Evolutionary conservation across 2,797 vertebrate species (phyloP), one percentile per base, ranked within the genome.

Genomic region (Urocyon cinereoargenteus): DNA sequence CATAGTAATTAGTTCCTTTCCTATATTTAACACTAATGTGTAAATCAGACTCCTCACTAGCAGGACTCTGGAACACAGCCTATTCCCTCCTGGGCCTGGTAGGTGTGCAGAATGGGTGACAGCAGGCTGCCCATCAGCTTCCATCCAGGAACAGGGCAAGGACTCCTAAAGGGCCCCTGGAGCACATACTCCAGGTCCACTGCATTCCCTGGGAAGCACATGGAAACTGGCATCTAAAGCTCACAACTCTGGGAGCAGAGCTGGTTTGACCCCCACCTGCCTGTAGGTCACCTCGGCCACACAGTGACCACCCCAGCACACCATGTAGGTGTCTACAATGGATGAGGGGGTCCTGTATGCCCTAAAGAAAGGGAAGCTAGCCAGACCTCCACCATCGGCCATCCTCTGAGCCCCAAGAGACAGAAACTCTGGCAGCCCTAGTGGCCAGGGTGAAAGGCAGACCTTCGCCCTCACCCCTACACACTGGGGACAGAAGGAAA

Each of bases 171-270:
- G 45, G 16, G 4, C 12, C 28, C 31, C 45, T 49, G 18, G 12
- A 21, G 77, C 34, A 24, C 82, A n/a, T 11, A 13, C n/a, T 57
- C 6, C 11, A 10, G 82, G 73, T 68, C 2, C 2, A 57, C 13
- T 1, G 64, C 14, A 6, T 3, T 53, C n/a, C 49, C 0, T 0
- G 2, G 8, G 9, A 0, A 62, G 88, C 36, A 15, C 5, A 0
- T 15, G 34, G 28, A 86, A 24, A 6, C 64, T 0, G n/a, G 57
- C 45, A 55, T 28, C 22, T 66, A 55, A 13, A 18, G 53, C 5
- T 4, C 16, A 59, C 16, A 40, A 34, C 49, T 7, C 3, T 2
- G 70, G 91, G 9, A 64, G 34, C 31, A 79, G 57, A 68, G 28
- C 21, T 57, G 21, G 9, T 36, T 21, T 70, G 7, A 26, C 3